Evolutionary conservation across 2,888 invertebrate species (phyloP), one percentile per base, ranked within the genome.

Genomic region (Reticulitermes lucifugus): DNA sequence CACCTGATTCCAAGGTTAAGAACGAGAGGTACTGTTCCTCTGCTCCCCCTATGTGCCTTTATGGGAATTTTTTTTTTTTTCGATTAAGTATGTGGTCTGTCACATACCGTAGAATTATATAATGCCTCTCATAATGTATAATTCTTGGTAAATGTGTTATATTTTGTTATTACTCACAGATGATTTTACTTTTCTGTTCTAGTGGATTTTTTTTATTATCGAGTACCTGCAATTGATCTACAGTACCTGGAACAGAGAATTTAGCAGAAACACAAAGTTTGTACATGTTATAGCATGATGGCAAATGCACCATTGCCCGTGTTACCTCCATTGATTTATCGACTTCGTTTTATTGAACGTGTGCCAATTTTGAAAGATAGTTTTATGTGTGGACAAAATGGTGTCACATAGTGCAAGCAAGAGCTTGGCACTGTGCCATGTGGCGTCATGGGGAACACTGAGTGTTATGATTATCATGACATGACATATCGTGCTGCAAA

Each of bases 191-290:
- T 75, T 84, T 73, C 75, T 83, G 43, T 85, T 85, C 25, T 55
- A 85, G 85, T 83, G 85, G 79, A 80, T 81, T 82, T 86, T 77
- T 75, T 25, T 25, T 25, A 51, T 84, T 80, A 86, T 81, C 81
- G 83, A 86, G 85, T 86, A 86, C 85, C 85, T 86, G 85, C 85
- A 84, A 81, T 81, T 84, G 80, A 79, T 86, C 83, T 86, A 86
- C 85, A 86, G 85, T 86, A 86, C 85, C 85, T 86, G 85, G 85
- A 86, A 86, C 83, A 84, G 80, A 83, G 79, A 71, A 83, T 81
- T 81, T 81, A 81, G 81, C 81, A 81, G 81, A 65, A 41, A 81
- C 81, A 81, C 81, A 70, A 60, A 43, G 81, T 81, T 81, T 81
- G 81, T 81, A 81, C 35, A 81, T 70, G 81, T 81, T 35, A 60